Conservation (phyloP, 1,140 invertebrate species). For the Magallana angulata region DNA sequence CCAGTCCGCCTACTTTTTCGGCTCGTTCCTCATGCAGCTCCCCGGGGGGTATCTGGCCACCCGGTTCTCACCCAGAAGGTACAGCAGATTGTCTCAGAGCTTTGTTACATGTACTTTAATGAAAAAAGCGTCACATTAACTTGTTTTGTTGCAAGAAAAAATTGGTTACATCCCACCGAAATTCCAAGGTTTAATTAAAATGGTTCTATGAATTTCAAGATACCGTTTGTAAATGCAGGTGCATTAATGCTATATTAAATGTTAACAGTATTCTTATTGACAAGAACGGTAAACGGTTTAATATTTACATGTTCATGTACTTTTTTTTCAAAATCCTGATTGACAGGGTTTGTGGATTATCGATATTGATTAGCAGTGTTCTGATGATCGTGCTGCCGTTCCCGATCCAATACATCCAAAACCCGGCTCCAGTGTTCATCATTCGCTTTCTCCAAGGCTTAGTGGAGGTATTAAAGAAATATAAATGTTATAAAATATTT, state of each 20-base stretch:
- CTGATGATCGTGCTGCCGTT: conserved; percentile 51
- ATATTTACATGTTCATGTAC: neutral
- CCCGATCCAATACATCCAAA: neutral
- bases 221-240: too few species aligned
- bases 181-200: too few species aligned
- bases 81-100: neutral
- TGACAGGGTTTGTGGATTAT: conserved; percentile 52
- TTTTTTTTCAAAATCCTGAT: neutral
- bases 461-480: conserved; percentile 49
- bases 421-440: conserved; percentile 29
- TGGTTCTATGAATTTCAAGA: too few species aligned
- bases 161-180: too few species aligned
- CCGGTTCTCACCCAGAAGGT: conserved; percentile 58
- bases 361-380: conserved; percentile 52
- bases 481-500: neutral
- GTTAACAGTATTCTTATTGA: too few species aligned
- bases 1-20: conserved; percentile 59
- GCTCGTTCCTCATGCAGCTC: conserved; percentile 58
- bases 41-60: conserved; percentile 62
- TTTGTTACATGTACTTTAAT: too few species aligned
- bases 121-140: too few species aligned
- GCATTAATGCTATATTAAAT: too few species aligned
- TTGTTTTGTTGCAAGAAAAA: too few species aligned
- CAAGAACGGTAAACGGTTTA: too few species aligned
- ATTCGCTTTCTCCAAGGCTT: conserved; percentile 58